These are phyloP conservation scores for Phaethornis superciliosus DNA, from an alignment of 2,113 vertebrate genomes.

Conservation along the genomic window DNA sequence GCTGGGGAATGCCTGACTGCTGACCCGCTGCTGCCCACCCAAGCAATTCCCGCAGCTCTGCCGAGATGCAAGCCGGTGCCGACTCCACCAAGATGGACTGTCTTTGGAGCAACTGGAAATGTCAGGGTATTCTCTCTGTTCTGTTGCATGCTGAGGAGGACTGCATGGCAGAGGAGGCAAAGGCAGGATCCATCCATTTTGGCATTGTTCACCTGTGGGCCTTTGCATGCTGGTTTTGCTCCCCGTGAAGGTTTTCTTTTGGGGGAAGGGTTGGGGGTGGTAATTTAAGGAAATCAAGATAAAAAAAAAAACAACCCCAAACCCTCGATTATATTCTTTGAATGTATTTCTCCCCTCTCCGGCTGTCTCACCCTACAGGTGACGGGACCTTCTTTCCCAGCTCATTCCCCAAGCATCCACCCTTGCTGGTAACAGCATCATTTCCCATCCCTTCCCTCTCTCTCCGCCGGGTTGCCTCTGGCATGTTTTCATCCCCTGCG, in stretches of 20 bases:
- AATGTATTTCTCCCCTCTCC: neutral
- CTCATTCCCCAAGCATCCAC: slow-evolving; percentile 40
- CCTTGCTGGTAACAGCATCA: neutral
- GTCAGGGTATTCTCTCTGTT: slow-evolving; percentile 89
- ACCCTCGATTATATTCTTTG: neutral
- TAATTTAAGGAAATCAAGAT: neutral
- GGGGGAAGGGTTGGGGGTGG: neutral
- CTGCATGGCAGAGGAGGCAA: slow-evolving; percentile 55
- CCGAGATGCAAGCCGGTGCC: slow-evolving; percentile 93
- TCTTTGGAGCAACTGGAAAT: slow-evolving; percentile 96
- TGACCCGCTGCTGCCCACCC: slow-evolving; percentile 74
- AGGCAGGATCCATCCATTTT: slow-evolving; percentile 68
- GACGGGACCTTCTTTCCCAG: neutral
- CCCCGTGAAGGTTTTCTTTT: slow-evolving; percentile 2
- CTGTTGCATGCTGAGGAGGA: slow-evolving; percentile 75
- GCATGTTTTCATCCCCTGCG: neutral
- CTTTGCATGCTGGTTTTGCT: slow-evolving; percentile 70
- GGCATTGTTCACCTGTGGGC: slow-evolving; percentile 76
- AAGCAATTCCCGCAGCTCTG: neutral
- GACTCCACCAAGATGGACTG: slow-evolving; percentile 95
- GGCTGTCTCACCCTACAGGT: slow-evolving; percentile 1
- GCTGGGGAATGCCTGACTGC: slow-evolving; percentile 82
- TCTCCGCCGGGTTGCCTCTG: neutral
- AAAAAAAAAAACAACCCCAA: neutral
- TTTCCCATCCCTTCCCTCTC: neutral